Evolutionary conservation across 2,888 invertebrate species (phyloP).

Genomic region (Nomada lathburiana): DNA sequence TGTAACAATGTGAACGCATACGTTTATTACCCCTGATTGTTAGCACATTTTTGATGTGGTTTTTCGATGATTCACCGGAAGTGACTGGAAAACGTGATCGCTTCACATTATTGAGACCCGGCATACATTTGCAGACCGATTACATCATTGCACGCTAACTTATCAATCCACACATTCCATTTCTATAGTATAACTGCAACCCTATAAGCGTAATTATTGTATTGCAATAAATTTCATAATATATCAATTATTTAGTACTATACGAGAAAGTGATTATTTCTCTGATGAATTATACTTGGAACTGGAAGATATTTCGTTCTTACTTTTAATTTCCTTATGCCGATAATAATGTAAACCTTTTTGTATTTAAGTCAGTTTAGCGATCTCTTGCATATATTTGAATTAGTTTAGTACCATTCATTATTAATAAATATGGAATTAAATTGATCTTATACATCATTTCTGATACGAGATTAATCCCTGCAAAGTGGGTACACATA

Average conservation of each 20-base stretch:
- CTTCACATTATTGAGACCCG: conserved; percentile 17
- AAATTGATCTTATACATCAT: no score
- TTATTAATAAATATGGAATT: no score
- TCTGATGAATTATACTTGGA: neutral
- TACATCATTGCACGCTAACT: conserved; percentile 29
- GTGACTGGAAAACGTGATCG: conserved; percentile 27
- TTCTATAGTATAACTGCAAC: no score
- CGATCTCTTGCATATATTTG: no score
- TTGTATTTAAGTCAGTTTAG: no score
- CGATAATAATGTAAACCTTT: no score
- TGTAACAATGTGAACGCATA: conserved; percentile 2
- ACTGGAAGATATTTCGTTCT: neutral
- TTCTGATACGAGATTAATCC: no score
- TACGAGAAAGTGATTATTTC: neutral
- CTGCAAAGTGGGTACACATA: no score
- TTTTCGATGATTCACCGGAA: conserved; percentile 44
- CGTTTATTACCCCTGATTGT: conserved; percentile 24
- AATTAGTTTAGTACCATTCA: no score
- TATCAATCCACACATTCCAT: no score
- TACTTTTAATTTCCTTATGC: no score
- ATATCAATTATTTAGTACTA: neutral
- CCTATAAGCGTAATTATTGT: conserved; percentile 7
- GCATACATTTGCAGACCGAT: conserved; percentile 17
- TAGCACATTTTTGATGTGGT: conserved; percentile 23
- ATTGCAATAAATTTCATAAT: neutral